A percentile compares a stretch with the other conserved stretches of the same genome.
Conservation (phyloP, 1,140 invertebrate genomes). For the Mizuhopecten yessoensis region DNA sequence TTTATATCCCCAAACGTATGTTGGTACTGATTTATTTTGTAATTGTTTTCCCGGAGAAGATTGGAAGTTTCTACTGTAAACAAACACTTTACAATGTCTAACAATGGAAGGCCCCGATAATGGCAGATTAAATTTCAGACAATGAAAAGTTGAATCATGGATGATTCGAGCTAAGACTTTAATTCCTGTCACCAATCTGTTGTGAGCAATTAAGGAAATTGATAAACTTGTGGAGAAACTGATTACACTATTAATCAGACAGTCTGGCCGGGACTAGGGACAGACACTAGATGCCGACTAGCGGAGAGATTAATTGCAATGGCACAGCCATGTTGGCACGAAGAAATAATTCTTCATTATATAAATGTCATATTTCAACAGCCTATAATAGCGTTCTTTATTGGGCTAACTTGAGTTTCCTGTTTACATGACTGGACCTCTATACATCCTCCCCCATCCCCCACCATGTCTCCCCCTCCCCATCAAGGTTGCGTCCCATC, state of each 20-base stretch:
- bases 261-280: neutral
- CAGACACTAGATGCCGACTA: neutral
- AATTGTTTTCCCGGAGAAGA: constrained; percentile 6
- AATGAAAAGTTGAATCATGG: constrained; percentile 28
- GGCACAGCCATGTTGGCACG: neutral
- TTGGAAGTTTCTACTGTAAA: neutral
- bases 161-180: constrained; percentile 18
- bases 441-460: neutral
- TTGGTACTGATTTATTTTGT: neutral
- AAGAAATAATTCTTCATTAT: neutral
- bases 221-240: neutral
- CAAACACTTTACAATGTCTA: neutral
- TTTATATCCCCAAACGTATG: constrained; percentile 9
- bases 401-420: constrained; percentile 3
- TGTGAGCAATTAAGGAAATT: constrained; percentile 35
- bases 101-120: neutral
- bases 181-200: constrained; percentile 25
- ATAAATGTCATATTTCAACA: constrained; percentile 31
- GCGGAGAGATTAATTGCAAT: neutral
- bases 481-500: no score
- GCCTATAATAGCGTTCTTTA: neutral
- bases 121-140: constrained; percentile 27
- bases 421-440: neutral
- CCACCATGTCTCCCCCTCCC: neutral
- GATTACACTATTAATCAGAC: constrained; percentile 27